Conservation (phyloP, 2,113 vertebrate genomes). For the Nansenia antarctica region DNA sequence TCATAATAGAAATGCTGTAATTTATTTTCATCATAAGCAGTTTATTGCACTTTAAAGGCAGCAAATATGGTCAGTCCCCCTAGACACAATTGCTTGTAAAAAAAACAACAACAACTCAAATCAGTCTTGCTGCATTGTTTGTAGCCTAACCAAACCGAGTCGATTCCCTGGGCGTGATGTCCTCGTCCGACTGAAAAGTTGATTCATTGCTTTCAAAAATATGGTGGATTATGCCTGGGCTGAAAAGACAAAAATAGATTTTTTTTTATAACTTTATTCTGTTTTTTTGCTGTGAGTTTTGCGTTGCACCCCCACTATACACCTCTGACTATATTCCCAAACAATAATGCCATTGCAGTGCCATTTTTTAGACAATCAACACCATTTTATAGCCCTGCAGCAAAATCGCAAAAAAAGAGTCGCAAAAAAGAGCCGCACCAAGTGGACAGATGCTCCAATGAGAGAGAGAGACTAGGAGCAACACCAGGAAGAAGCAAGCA, state of each 20-base stretch:
- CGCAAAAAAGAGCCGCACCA: not conserved
- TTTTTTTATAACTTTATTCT: slow-evolving; percentile 42
- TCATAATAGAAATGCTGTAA: no score
- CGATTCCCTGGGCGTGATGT: slow-evolving; percentile 60
- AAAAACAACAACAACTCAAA: slow-evolving; percentile 13
- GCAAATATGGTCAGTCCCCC: no score
- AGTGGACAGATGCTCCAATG: not conserved
- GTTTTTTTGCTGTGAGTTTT: slow-evolving; percentile 7
- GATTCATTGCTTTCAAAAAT: slow-evolving; percentile 73
- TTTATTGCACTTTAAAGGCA: slow-evolving; percentile 53
- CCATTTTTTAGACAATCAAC: not conserved
- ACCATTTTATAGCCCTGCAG: slow-evolving; percentile 14
- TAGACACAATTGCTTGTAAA: no score
- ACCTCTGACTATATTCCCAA: slow-evolving; percentile 2
- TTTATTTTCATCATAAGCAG: not conserved
- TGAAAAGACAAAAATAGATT: slow-evolving; percentile 78
- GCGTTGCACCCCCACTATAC: slow-evolving; percentile 26
- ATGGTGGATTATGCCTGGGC: slow-evolving; percentile 74
- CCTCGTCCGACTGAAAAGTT: slow-evolving; percentile 63
- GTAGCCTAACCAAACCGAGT: slow-evolving; percentile 49
- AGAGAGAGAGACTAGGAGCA: slow-evolving; percentile 8
- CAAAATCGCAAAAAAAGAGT: not conserved
- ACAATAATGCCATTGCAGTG: not conserved
- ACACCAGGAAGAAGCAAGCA: slow-evolving; percentile 19
- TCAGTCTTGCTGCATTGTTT: slow-evolving; percentile 31